Evolutionary conservation across 2,113 vertebrate species (phyloP).

Genomic region (Syngnathus floridae): DNA sequence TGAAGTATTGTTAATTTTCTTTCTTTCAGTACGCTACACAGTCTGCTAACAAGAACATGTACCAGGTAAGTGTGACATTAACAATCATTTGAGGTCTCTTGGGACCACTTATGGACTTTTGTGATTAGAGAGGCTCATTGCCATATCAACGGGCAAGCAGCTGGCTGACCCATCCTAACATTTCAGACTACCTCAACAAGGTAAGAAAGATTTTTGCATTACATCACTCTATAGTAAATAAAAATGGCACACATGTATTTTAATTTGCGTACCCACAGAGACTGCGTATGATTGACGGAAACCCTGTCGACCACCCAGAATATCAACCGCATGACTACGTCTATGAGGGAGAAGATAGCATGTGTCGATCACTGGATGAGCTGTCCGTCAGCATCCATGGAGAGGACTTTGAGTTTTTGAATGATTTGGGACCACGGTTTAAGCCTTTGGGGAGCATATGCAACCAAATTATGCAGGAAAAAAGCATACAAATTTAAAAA

Average conservation of each 20-base stretch:
- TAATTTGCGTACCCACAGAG: slow-evolving; percentile 50
- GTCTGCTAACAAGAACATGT: slow-evolving; percentile 11
- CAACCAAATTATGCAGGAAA: slow-evolving; percentile 18
- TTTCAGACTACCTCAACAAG: slow-evolving; percentile 32
- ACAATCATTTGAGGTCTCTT: background rate
- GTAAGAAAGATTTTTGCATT: slow-evolving; percentile 39
- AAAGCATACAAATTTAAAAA: slow-evolving; percentile 38
- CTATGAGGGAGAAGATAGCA: slow-evolving; percentile 64
- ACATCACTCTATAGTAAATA: background rate
- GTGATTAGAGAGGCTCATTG: slow-evolving; percentile 24
- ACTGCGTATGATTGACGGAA: slow-evolving; percentile 4
- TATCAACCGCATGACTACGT: slow-evolving; percentile 49
- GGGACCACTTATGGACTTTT: background rate
- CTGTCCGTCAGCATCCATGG: slow-evolving; percentile 35
- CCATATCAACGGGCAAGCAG: background rate
- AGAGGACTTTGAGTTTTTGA: slow-evolving; percentile 51
- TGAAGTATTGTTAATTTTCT: background rate
- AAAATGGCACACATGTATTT: background rate
- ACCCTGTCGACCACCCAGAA: background rate
- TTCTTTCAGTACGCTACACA: slow-evolving; percentile 26
- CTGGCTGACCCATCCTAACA: background rate
- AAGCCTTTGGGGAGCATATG: slow-evolving; percentile 50
- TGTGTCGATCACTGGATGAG: slow-evolving; percentile 44
- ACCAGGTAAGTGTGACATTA: slow-evolving; percentile 25
- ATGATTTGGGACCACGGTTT: slow-evolving; percentile 63